Evolutionary conservation across 2,797 vertebrate species (phyloP).

Genomic region (Bothrops alternatus): DNA sequence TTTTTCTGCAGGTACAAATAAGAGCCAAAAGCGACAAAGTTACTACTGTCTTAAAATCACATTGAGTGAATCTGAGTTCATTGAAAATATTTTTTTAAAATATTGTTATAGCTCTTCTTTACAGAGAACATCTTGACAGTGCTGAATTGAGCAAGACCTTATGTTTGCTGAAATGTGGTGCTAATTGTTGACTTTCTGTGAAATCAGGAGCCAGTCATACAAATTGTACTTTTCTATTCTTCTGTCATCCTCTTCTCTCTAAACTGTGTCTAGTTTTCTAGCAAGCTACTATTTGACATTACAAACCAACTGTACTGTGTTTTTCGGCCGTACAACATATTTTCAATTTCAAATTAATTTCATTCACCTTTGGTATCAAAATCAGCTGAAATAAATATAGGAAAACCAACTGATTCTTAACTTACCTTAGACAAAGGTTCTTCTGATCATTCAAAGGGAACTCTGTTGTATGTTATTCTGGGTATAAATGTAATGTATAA

Average conservation of each 20-base stretch:
- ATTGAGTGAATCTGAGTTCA: neutral
- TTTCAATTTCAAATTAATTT: neutral
- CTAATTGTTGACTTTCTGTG: neutral
- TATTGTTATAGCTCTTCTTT: neutral
- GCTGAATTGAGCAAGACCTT: neutral
- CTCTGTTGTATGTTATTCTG: neutral
- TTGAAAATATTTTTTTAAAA: neutral
- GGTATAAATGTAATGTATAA: neutral
- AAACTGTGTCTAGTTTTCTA: neutral
- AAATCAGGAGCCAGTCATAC: neutral
- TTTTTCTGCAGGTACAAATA: constrained; percentile 19
- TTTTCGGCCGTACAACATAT: neutral
- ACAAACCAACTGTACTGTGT: neutral
- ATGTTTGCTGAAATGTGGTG: neutral
- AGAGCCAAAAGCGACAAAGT: neutral
- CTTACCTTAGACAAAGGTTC: neutral
- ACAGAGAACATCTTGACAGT: neutral
- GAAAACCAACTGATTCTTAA: neutral
- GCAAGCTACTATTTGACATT: neutral
- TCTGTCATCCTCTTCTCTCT: neutral
- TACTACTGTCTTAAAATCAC: neutral
- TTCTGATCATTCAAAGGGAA: neutral
- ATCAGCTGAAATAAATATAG: neutral
- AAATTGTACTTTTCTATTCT: neutral
- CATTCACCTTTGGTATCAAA: neutral